These are phyloP conservation scores for Tuberolachnus salignus DNA, from an alignment of 2,888 invertebrate genomes.

Conservation along the genomic window DNA sequence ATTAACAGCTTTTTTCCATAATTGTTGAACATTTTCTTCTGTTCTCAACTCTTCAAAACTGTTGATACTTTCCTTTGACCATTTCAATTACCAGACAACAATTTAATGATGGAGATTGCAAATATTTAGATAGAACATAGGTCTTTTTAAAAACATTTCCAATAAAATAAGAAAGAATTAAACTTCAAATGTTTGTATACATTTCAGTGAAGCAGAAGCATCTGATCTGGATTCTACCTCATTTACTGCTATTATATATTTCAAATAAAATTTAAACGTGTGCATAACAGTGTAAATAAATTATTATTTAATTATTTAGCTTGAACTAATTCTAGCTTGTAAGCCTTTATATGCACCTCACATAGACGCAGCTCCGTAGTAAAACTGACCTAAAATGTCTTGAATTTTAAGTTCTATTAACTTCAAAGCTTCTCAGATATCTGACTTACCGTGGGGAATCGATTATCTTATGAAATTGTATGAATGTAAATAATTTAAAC, in stretches of 20 bases:
- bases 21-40: slow-evolving; percentile 14
- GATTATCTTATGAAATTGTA: no score
- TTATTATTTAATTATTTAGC: no score
- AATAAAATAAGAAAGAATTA: slow-evolving; percentile 26
- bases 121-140: slow-evolving; percentile 17
- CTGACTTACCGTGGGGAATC: no score
- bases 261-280: slow-evolving; percentile 40
- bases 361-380: slow-evolving; percentile 59
- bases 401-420: not conserved
- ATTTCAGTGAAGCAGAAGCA: not conserved
- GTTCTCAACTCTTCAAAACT: no score
- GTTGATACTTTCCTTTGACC: no score
- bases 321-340: slow-evolving; percentile 57
- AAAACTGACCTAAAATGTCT: slow-evolving; percentile 58
- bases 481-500: no score
- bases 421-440: no score
- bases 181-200: slow-evolving; percentile 4
- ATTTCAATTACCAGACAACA: slow-evolving; percentile 2
- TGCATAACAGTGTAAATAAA: slow-evolving; percentile 43
- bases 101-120: slow-evolving; percentile 11
- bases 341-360: slow-evolving; percentile 58
- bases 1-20: not conserved
- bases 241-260: not conserved
- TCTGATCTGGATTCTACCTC: not conserved
- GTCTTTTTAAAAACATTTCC: slow-evolving; percentile 20